These are phyloP conservation scores for Chitala chitala DNA, from an alignment of 2,113 vertebrate species.

Conservation along the genomic window DNA sequence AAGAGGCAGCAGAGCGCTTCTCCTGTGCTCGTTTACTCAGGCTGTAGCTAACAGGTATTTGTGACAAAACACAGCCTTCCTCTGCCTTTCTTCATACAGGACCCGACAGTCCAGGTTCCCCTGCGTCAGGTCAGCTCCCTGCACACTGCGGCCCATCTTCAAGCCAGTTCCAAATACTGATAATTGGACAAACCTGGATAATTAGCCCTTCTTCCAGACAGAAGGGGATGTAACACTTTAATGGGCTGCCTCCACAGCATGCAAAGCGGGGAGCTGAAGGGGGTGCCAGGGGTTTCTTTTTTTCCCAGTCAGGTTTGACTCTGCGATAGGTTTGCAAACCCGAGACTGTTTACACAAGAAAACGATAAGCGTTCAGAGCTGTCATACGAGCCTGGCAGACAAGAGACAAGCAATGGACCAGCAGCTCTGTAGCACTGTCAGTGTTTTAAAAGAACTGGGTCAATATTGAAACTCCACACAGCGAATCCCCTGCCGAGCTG, in stretches of 20 bases:
- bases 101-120: slow-evolving; percentile 26
- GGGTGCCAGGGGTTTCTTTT: neutral
- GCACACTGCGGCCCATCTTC: neutral
- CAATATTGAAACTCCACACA: slow-evolving; percentile 25
- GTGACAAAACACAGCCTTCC: slow-evolving; percentile 62
- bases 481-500: slow-evolving; percentile 18
- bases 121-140: neutral
- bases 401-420: slow-evolving; percentile 15
- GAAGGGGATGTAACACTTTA: slow-evolving; percentile 3
- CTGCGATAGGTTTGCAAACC: slow-evolving; percentile 16
- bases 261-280: neutral
- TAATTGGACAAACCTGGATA: slow-evolving; percentile 3
- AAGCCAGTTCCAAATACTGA: neutral
- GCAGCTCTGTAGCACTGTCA: neutral
- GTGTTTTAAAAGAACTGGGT: slow-evolving; percentile 18
- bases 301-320: slow-evolving; percentile 22
- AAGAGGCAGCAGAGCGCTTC: slow-evolving; percentile 50
- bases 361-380: slow-evolving; percentile 16
- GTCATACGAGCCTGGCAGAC: neutral
- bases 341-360: slow-evolving; percentile 20
- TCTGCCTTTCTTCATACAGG: slow-evolving; percentile 25
- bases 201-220: neutral
- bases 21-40: slow-evolving; percentile 56
- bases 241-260: neutral
- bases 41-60: slow-evolving; percentile 65